These are phyloP conservation scores for Bubo scandiacus DNA, from an alignment of 2,113 vertebrate genomes.

Conservation along the genomic window DNA sequence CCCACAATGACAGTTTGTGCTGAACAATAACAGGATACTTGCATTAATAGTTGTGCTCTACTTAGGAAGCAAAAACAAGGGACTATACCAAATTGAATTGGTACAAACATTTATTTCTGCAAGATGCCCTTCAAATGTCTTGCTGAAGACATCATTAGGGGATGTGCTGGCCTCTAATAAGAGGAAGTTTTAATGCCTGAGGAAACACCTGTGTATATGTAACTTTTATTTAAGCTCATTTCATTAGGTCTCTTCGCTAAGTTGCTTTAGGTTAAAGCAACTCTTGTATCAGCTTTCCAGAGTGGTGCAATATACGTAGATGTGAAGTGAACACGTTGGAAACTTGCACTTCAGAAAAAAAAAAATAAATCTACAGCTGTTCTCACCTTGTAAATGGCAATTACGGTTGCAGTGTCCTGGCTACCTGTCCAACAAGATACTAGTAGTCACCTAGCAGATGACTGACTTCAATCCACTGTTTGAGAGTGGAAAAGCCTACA, in stretches of 20 bases:
- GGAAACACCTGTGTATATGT: constrained; percentile 21
- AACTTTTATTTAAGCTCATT: neutral
- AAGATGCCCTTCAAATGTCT: neutral
- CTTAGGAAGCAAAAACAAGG: constrained; percentile 24
- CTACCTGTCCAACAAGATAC: neutral
- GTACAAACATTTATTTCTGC: neutral
- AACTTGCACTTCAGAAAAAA: accelerated
- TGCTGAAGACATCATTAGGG: neutral
- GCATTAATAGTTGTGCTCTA: constrained; percentile 23
- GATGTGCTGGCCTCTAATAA: neutral
- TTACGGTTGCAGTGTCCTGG: neutral
- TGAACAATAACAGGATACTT: constrained; percentile 66
- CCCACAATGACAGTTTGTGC: constrained; percentile 21
- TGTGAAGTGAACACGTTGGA: neutral
- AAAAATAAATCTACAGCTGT: neutral
- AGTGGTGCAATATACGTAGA: neutral
- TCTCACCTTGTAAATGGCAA: neutral
- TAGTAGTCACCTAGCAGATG: neutral
- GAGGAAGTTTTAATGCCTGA: constrained; percentile 7
- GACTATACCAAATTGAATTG: neutral
- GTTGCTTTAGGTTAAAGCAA: neutral
- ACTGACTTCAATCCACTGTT: neutral
- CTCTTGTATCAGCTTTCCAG: neutral
- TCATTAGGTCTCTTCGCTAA: neutral
- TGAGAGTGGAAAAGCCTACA: neutral